Percentiles rank a stretch among this genome's conserved stretches.
Conservation (phyloP, 1,140 invertebrate genomes). For the Drosophila serrata region DNA sequence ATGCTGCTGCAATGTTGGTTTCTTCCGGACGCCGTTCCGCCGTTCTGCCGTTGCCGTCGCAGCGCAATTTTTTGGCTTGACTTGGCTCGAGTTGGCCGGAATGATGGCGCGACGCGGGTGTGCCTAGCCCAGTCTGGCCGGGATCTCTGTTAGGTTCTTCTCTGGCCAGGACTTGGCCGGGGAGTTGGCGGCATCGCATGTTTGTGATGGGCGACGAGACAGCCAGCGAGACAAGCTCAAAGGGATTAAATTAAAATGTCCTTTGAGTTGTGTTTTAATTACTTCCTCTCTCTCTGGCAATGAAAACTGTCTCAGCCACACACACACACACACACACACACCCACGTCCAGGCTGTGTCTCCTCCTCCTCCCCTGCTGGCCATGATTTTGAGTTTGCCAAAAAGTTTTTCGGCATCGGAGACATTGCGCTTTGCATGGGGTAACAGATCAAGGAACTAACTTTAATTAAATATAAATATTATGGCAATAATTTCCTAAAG, state of each 20-base stretch:
- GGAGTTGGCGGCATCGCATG: constrained; percentile 53
- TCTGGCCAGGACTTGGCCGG: constrained; percentile 23
- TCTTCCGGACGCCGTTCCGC: constrained; percentile 46
- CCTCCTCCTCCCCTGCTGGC: background rate
- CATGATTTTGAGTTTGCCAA: constrained; percentile 46
- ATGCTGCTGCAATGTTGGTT: constrained; percentile 36
- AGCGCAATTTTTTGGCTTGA: constrained; percentile 61
- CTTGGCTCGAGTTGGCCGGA: constrained; percentile 27
- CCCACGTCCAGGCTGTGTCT: background rate
- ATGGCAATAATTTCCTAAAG: background rate
- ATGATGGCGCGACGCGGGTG: constrained; percentile 11
- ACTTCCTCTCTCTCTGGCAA: constrained; percentile 73
- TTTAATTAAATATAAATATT: constrained; percentile 2
- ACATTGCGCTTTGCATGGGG: background rate
- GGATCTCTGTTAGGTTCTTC: constrained; percentile 20
- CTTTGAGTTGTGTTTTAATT: constrained; percentile 83
- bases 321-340: constrained; percentile 4
- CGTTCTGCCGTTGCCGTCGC: constrained; percentile 21
- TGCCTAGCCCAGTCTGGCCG: background rate
- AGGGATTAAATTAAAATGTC: constrained; percentile 84
- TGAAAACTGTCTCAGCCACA: constrained; percentile 45
- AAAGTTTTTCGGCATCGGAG: constrained; percentile 18
- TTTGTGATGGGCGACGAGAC: constrained; percentile 82
- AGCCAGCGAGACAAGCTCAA: constrained; percentile 81
- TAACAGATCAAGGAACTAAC: constrained; percentile 5